Base-by-base conservation (phyloP, 2,113 vertebrate species). In the Ploceus nigricollis region DNA sequence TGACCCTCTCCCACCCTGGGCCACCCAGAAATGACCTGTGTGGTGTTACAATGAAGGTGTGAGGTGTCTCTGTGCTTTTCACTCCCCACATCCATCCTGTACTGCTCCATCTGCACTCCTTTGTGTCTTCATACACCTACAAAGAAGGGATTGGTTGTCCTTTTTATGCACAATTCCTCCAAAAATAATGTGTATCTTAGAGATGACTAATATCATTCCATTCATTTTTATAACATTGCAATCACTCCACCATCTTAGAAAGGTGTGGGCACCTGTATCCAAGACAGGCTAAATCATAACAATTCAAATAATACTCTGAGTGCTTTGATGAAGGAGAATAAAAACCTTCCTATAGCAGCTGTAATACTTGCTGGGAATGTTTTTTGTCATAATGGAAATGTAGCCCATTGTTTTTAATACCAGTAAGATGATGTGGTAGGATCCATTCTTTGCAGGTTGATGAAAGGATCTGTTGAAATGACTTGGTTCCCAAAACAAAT, bases 11-110 rank as follows among this genome's bases (percentile, higher is more conserved):
- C 51, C 33, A 48, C 3, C 14, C 40, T 42, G 47, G 37, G 20
- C 40, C 47, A 10, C 15, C 33, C 76, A 48, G 42, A 37, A 64
- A 6, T 31, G 8, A 22, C 1, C 28, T 48, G 20, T 1, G 4
- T 27, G 25, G 13, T 42, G 40, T n/a, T 9, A 10, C 22, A 35
- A 1, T 8, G 81, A 5, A 6, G 2, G 7, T 3, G 5, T 15
- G 35, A 78, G 69, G 4, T 13, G 28, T 21, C 19, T 51, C 25
- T 40, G 7, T 21, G n/a, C 70, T 47, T 56, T 77, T 42, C n/a
- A 15, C 42, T 73, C 69, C 39, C 11, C 33, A 5, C 60, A 33
- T 28, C 31, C 28, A 15, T 68, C 58, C 73, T 60, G 18, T 6
- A 7, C n/a, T 82, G 42, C 63, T 76, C 18, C 44, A 8, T 25